Base-by-base conservation (phyloP, 2,113 vertebrate genomes). In the Etia nguti region DNA sequence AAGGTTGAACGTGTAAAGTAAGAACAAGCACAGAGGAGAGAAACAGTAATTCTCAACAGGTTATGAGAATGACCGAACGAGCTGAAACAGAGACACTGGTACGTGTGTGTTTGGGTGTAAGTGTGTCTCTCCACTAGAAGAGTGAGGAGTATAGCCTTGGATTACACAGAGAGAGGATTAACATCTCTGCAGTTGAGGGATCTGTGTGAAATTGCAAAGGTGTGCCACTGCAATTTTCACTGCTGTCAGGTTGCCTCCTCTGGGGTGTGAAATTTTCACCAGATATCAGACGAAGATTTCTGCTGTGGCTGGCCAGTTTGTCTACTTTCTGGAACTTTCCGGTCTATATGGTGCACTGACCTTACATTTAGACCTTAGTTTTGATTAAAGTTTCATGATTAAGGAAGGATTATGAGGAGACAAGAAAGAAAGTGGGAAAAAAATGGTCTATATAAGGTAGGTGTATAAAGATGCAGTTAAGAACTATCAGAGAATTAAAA, bases 151-250 rank as follows among this genome's bases (percentile, higher is more conserved):
- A 5, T 22, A 26, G 85, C 26, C 60, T 55, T 55, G 85, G 59
- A 86, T 81, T 75, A 77, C 60, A 90, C 12, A 79, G 38, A 85
- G 70, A 1, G 7, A 57, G 70, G 88, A 93, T 93, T 88, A 92
- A 65, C 59, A 88, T 88, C 80, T 88, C 85, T 81, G 68, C 87
- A 84, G 87, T 83, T 20, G 26, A 43, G 55, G 82, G 80, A 89
- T 92, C 31, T 80, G 87, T 79, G 79, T 89, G 79, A 89, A 88
- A 89, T 81, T 86, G 85, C 46, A 87, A 82, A 89, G 70, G 85
- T 88, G 91, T 83, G 86, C 11, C 75, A 3, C 46, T 65, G 89
- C 56, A 70, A 86, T 84, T 89, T 65, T 77, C 77, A 26, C 59
- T 1, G 55, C 82, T 77, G 46, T 38, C 38, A 12, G n/a, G 10